Conservation (phyloP, 2,888 invertebrate species). For the Caenorhabditis panamensis region DNA sequence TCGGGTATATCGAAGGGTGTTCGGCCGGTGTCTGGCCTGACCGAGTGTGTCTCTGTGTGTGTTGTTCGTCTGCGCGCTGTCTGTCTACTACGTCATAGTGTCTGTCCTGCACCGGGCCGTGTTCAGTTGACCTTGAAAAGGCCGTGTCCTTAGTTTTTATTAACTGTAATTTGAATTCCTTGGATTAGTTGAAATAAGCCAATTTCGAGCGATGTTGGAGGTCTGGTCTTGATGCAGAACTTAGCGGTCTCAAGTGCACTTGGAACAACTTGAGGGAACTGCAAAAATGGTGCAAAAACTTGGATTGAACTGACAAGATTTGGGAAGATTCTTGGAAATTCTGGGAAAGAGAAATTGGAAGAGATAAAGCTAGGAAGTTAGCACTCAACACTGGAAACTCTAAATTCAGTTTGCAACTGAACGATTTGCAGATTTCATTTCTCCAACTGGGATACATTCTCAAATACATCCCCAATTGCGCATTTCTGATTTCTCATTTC, state of each 20-base stretch:
- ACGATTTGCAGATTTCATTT: too few relatives aligned
- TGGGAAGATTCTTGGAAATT: neutral
- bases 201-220: neutral
- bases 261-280: neutral
- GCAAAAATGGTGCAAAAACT: too few relatives aligned
- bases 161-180: neutral
- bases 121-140: neutral
- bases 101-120: neutral
- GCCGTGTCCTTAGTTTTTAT: neutral
- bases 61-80: constrained; percentile 1
- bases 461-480: neutral
- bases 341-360: too few relatives aligned
- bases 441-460: too few relatives aligned
- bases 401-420: too few relatives aligned
- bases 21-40: neutral
- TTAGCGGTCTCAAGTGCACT: neutral
- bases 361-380: too few relatives aligned
- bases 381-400: too few relatives aligned
- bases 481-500: constrained; percentile 12
- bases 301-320: too few relatives aligned
- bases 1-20: neutral
- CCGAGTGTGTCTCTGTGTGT: constrained; percentile 7
- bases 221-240: too few relatives aligned
- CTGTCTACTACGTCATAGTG: neutral
- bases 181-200: neutral